Base-by-base conservation (phyloP, 2,888 invertebrate genomes). In the Hylaea fasciaria region DNA sequence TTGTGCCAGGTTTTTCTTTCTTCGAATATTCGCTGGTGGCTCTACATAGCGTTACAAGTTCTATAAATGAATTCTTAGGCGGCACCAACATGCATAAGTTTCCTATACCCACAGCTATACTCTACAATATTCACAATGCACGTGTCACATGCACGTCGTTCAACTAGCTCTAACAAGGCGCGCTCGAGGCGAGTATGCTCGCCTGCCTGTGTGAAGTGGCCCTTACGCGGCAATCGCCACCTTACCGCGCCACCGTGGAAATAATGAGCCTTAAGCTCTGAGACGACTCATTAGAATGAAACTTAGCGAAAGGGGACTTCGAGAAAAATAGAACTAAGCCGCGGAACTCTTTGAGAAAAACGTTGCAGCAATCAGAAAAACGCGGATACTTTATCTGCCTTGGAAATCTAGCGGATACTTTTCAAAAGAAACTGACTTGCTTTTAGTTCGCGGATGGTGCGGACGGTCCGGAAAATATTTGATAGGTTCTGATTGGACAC, bases 151-250 rank as follows among this genome's bases (percentile, higher is more conserved):
- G 63, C 65, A 61, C 52, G 65, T 66, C 64, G 64, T 66, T 65
- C 68, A 69, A 70, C 69, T 70, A 62, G 67, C 70, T 57, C 70
- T 79, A 80, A 80, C 80, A 76, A 80, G 80, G 77, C 70, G 35
- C 67, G 62, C 77, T 76, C 47, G 58, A 59, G 54, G 64, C 60
- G 55, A 65, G 69, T 65, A 60, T 56, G 63, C 63, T 35, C 55
- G 53, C 62, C 64, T 45, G 70, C 66, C 14, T 56, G 67, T 72
- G 72, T 56, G 68, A 59, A 80, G 78, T 69, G 76, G 55, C 69
- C 70, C 74, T 78, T 79, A 73, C 64, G 45, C 57, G 0, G 49
- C 48, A 66, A 78, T 79, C 77, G 74, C 63, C 74, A 66, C 73
- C 78, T 74, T 71, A 70, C 70, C 64, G 54, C 66, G 61, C 40